Base-by-base conservation (phyloP, 2,888 invertebrate genomes). In the Odontocolon sp. region DNA sequence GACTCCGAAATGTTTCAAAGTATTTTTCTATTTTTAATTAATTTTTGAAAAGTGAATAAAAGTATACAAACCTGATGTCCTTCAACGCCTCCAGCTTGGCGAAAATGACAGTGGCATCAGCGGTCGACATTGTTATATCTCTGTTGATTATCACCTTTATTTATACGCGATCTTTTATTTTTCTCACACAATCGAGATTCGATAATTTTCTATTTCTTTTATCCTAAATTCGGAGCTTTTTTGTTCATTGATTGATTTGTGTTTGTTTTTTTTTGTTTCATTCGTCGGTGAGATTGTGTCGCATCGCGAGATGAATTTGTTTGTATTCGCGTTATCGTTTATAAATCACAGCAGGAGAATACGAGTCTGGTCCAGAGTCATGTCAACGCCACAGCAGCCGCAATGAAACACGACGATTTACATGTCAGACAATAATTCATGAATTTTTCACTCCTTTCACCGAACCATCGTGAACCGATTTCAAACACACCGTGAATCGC, bases 21-120 rank as follows among this genome's bases (percentile, higher is more conserved):
- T n/a, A n/a, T n/a, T n/a, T n/a, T n/a, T n/a, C n/a, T n/a, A n/a
- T n/a, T n/a, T n/a, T n/a, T n/a, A n/a, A n/a, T 3, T 14, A 42
- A 42, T 5, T 40, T 45, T 18, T 18, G 3, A 50, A 38, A 54
- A 40, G 18, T 14, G 31, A 18, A 31, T 5, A 38, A 1, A 28
- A 50, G 38, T 42, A 21, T 31, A 79, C 83, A 84, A 91, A 96
- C 96, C 96, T 94, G 83, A 98, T 97, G 90, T 98, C 98, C 92
- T 98, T 98, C 87, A 98, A 93, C 75, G 96, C 97, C 92, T 98
- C 98, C 82, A 98, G 92, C 91, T 98, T 98, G 59, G 97, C 96
- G 91, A 96, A 96, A 88, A 97, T 95, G 87, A 96, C 95, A 75
- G 96, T 93, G 91, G 97, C 96, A 91, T 96, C 95, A 83, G 95